These are phyloP conservation scores for Drymodes brunneopygia DNA, from an alignment of 2,113 vertebrate genomes.

Conservation along the genomic window DNA sequence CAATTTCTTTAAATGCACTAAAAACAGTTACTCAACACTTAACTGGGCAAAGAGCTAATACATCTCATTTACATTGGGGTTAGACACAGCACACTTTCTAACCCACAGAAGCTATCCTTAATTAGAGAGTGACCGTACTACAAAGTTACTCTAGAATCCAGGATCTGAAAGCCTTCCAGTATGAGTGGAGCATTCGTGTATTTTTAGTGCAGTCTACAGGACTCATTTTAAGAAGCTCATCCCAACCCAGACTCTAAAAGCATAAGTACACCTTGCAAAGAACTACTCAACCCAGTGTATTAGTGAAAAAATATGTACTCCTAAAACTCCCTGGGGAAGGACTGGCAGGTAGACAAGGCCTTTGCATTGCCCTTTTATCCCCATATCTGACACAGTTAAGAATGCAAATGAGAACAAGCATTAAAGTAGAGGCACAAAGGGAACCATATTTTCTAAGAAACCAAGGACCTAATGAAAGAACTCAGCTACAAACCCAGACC, in stretches of 20 bases:
- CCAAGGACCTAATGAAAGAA: neutral
- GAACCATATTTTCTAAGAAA: neutral
- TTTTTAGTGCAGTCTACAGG: neutral
- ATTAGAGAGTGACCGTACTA: neutral
- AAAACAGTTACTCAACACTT: neutral
- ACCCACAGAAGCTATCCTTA: neutral
- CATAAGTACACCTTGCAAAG: accelerated
- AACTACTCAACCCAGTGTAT: neutral
- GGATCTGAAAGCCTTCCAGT: neutral
- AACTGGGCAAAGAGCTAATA: neutral
- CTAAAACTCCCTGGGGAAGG: neutral
- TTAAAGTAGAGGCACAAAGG: neutral
- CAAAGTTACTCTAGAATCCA: neutral
- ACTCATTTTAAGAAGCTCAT: neutral
- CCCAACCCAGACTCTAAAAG: neutral
- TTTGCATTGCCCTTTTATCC: neutral
- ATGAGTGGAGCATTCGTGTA: neutral
- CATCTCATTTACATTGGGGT: neutral
- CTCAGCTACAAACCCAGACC: neutral
- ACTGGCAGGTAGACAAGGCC: neutral
- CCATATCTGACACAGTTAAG: neutral
- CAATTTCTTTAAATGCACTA: neutral
- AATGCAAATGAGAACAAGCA: neutral
- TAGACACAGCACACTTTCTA: neutral
- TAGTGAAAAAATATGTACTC: neutral